Base-by-base conservation (phyloP, 2,797 vertebrate genomes). In the Serranus cabrilla region DNA sequence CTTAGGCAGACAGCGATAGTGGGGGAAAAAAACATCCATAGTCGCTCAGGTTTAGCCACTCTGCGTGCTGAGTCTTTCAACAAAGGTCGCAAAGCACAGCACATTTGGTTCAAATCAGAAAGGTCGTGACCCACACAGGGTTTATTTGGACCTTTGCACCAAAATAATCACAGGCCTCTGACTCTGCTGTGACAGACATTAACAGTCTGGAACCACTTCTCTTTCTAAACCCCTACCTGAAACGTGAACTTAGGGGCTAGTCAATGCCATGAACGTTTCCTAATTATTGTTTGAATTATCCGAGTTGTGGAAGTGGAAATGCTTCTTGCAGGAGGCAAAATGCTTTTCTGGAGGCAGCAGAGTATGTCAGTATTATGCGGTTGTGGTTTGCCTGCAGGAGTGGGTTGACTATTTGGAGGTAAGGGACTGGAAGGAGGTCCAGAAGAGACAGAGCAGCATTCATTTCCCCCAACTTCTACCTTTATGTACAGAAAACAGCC, bases 31-130 rank as follows among this genome's bases (percentile, higher is more conserved):
- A 60, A 51, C 43, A 73, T 59, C 42, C 39, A 80, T 65, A 70
- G 76, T 84, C 69, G 14, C 57, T 68, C 56, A 42, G 50, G 11
- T 66, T 69, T 46, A 71, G 71, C 69, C 43, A 52, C 75, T 87
- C 51, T 45, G 63, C 65, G 7, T 6, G 4, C 27, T 71, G 63
- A 76, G 80, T 78, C 77, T 86, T 86, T 84, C 75, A 74, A 80
- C 75, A 77, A 85, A 87, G 82, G 78, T 81, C 49, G 51, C 73
- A 83, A 83, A 91, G 83, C 56, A 40, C 47, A 7, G 82, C 80
- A 82, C 92, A 94, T 94, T 94, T 93, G 93, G 90, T 91, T 94
- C 87, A 84, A 83, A 93, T 93, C 87, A 91, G 86, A 17, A 40
- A 87, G 92, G 92, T 93, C 77, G 7, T 55, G 84, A 92, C 89